Conservation (phyloP, 1,140 invertebrate genomes). For the Scaptodrosophila lebanonensis region DNA sequence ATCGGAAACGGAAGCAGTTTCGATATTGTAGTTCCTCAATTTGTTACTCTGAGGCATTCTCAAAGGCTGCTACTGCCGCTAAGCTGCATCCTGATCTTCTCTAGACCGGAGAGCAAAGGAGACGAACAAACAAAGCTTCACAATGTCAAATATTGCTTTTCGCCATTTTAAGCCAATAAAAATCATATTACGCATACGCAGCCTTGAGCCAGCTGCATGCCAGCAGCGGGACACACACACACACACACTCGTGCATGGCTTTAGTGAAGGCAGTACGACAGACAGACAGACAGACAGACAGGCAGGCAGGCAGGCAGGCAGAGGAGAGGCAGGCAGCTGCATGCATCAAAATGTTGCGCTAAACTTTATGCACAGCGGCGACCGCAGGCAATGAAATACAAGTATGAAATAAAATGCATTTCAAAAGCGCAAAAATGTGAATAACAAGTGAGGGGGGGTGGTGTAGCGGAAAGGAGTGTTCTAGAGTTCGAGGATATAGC, state of each 20-base stretch:
- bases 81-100: too few species aligned
- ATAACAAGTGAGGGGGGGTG: conserved; percentile 15
- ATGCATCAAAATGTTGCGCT: conserved; percentile 68
- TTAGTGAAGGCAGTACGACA: too few species aligned
- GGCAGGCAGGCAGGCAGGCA: neutral
- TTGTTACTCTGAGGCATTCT: too few species aligned
- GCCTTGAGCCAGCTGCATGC: conserved; percentile 3
- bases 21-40: too few species aligned
- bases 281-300: too few species aligned
- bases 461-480: conserved; percentile 1
- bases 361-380: conserved; percentile 56
- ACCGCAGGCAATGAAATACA: conserved; percentile 51
- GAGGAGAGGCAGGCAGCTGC: conserved; percentile 40
- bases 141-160: conserved; percentile 36
- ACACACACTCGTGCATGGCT: too few species aligned
- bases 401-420: conserved; percentile 44
- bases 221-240: neutral
- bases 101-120: too few species aligned
- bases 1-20: too few species aligned
- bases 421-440: conserved; percentile 29
- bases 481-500: neutral
- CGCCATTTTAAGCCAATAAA: conserved; percentile 63
- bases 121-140: too few species aligned
- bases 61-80: too few species aligned
- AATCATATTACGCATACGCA: conserved; percentile 68